Percentiles rank a stretch among this genome's conserved stretches.
These are phyloP conservation scores for Diloba caeruleocephala DNA, from an alignment of 2,888 invertebrate genomes.

Conservation along the genomic window DNA sequence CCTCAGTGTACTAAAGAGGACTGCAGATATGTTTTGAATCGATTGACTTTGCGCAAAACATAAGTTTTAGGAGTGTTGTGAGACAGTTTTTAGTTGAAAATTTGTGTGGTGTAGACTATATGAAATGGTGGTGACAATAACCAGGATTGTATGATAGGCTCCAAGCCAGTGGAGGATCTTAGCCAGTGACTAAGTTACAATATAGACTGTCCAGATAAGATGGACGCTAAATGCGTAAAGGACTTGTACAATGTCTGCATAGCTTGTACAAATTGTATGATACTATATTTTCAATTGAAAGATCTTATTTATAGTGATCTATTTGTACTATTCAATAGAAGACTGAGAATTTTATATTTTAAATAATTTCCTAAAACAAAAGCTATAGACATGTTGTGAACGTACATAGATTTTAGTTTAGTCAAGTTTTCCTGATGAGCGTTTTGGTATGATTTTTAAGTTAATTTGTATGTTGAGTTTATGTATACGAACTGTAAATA, in stretches of 20 bases:
- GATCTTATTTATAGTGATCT: slow-evolving; percentile 78
- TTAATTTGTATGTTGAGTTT: slow-evolving; percentile 59
- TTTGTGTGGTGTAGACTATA: slow-evolving; percentile 6
- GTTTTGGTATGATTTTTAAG: slow-evolving; percentile 54
- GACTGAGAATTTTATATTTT: slow-evolving; percentile 83
- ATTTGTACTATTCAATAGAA: slow-evolving; percentile 83
- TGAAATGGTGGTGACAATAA: slow-evolving; percentile 38
- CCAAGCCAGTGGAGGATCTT: slow-evolving; percentile 12
- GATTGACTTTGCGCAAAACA: slow-evolving; percentile 14
- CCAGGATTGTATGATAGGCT: slow-evolving; percentile 15
- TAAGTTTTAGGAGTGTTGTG: slow-evolving; percentile 6
- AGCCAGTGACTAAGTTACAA: slow-evolving; percentile 39
- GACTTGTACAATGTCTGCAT: slow-evolving; percentile 66
- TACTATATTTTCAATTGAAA: slow-evolving; percentile 73
- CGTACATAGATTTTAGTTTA: slow-evolving; percentile 60
- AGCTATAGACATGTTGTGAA: slow-evolving; percentile 63
- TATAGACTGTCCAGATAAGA: slow-evolving; percentile 17
- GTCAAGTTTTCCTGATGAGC: slow-evolving; percentile 49
- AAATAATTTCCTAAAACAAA: slow-evolving; percentile 74
- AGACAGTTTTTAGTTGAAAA: slow-evolving; percentile 13
- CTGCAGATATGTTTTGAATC: slow-evolving; percentile 3
- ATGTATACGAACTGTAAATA: slow-evolving; percentile 68
- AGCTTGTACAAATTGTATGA: slow-evolving; percentile 80
- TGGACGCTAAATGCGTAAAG: slow-evolving; percentile 14
- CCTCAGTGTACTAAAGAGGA: not conserved